Conservation (phyloP, 2,888 invertebrate genomes). For the Drosophila kokeensis region DNA sequence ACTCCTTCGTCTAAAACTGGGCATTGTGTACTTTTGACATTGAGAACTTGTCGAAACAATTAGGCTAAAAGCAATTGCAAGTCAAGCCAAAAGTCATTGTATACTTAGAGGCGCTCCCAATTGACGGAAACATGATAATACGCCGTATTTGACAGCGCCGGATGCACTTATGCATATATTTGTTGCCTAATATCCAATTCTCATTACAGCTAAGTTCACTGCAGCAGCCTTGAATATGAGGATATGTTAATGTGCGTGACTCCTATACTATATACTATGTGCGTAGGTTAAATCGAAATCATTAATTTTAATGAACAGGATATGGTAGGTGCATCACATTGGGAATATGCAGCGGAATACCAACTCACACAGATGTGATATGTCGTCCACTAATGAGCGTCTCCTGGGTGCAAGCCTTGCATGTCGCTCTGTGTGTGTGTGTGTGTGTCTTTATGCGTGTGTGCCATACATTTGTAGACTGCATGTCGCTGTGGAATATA, state of each 20-base stretch:
- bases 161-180: constrained; percentile 43
- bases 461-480: constrained; percentile 46
- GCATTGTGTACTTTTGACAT: not conserved
- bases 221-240: constrained; percentile 45
- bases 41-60: constrained; percentile 25
- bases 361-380: constrained; percentile 21
- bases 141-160: constrained; percentile 34
- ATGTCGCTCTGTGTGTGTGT: not conserved
- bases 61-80: constrained; percentile 29
- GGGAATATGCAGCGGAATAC: constrained; percentile 47
- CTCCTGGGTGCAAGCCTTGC: constrained; percentile 54
- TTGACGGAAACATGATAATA: constrained; percentile 20
- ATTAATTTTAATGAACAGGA: constrained; percentile 77
- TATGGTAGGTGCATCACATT: constrained; percentile 56
- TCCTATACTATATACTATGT: constrained; percentile 2
- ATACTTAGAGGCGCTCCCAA: constrained; percentile 32
- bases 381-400: constrained; percentile 67
- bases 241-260: not conserved
- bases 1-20: not conserved
- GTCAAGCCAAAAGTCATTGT: constrained; percentile 12
- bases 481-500: constrained; percentile 53
- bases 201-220: constrained; percentile 49
- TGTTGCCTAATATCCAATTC: constrained; percentile 62
- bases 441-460: constrained; percentile 4
- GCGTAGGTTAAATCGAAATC: constrained; percentile 57